Base-by-base conservation (phyloP, 2,888 invertebrate species). In the Hylaea fasciaria region DNA sequence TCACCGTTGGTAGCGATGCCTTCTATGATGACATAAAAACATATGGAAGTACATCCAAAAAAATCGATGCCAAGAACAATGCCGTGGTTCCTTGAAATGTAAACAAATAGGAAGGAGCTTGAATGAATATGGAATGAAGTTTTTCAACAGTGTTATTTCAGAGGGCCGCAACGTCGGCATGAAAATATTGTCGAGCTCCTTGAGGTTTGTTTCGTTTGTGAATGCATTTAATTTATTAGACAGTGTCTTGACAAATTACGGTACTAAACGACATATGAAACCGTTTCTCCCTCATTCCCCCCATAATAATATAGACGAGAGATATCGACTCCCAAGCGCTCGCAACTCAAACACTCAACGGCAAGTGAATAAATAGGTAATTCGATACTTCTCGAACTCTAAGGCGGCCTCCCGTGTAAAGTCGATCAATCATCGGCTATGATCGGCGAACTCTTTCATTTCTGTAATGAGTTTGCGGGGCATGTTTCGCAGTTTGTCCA, bases 361-460 rank as follows among this genome's bases (percentile, higher is more conserved):
- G 51, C 68, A 65, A 68, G 65, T 66, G 68, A 68, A 68, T 70
- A 70, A 68, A 68, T 70, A 62, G 66, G 68, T 68, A 70, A 70
- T 62, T 63, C 65, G 57, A 70, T 64, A 65, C 68, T 64, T 56
- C 63, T 61, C 50, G 49, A 58, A 45, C 46, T 46, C 37, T 54
- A 62, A 62, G 37, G 39, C 17, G n/a, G n/a, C 51, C 64, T 50
- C 37, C 61, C 63, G 66, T 58, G 68, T 49, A 65, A 68, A 72
- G 62, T 68, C 83, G 81, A 87, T 88, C 87, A 83, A 86, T 87
- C 88, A 88, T 84, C 64, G 52, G 51, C 64, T 62, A 57, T 65
- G 51, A 69, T 66, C 65, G 66, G 58, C 46, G 84, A 89, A 91
- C 91, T 91, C 89, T 89, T 90, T 91, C 89, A 89, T 91, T 89